Conservation (phyloP, 92 coral and sea anemone genomes). For the Phenganax marumi region DNA sequence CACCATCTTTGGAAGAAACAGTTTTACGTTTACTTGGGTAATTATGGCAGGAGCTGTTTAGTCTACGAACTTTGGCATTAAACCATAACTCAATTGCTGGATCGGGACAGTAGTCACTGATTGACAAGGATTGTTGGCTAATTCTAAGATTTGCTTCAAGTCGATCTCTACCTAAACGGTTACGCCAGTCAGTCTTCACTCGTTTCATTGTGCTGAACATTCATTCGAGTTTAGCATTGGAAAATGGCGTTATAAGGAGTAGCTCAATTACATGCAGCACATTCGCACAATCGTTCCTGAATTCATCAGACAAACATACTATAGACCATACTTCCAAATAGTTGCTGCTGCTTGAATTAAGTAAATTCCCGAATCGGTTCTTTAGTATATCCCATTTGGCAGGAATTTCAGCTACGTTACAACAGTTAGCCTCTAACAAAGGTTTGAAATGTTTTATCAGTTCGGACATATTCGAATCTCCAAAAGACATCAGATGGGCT, state of each 20-base stretch:
- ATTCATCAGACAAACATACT: not conserved
- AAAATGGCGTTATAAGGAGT: slow-evolving; percentile 20
- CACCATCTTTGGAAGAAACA: not conserved
- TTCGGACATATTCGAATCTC: not conserved
- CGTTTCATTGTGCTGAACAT: slow-evolving; percentile 37
- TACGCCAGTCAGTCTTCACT: slow-evolving; percentile 42
- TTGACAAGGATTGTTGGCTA: slow-evolving; percentile 3
- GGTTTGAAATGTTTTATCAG: slow-evolving; percentile 10
- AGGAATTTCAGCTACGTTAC: slow-evolving; percentile 21
- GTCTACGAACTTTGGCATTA: slow-evolving; percentile 27
- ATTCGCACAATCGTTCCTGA: slow-evolving; percentile 35
- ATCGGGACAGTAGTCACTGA: slow-evolving; percentile 3
- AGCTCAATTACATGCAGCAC: slow-evolving; percentile 36
- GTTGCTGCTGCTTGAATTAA: not conserved
- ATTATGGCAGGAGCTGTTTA: not conserved
- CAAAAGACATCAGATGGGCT: not conserved
- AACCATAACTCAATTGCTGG: slow-evolving; percentile 21
- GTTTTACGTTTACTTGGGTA: slow-evolving; percentile 15
- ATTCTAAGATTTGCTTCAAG: slow-evolving; percentile 23
- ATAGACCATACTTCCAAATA: slow-evolving; percentile 14
- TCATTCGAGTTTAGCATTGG: slow-evolving; percentile 42
- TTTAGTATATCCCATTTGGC: slow-evolving; percentile 35
- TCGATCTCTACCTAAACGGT: slow-evolving; percentile 13
- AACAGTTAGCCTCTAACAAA: not conserved
- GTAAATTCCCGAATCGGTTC: slow-evolving; percentile 27